Base-by-base conservation (phyloP, 1,140 invertebrate species). In the Heterodera schachtii region DNA sequence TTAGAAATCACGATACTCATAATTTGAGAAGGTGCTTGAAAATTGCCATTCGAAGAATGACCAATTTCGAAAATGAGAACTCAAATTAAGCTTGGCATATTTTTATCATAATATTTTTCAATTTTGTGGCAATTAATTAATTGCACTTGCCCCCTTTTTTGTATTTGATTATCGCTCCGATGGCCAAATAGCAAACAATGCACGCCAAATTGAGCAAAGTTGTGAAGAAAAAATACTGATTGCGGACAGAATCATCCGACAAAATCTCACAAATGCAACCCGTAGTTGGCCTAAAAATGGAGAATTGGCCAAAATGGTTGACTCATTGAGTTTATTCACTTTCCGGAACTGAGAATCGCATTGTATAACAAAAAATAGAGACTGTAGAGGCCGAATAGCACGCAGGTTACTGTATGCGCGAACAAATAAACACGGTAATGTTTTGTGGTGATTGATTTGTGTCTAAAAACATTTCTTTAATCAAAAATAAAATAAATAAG, bases 321-420 rank as follows among this genome's bases (percentile, higher is more conserved):
- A 31, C 19, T 4, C 41, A 21, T 2, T 78, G 60, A 21, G 8
- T n/a, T 13, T 11, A 6, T 11, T 75, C 31, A 78, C 76, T 69
- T 78, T 13, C 67, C 67, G 19, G 76, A 41, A n/a, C 64, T 78
- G 11, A 41, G 41, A 21, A 78, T 41, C 7, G 44, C 60, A 78
- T 31, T 69, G 11, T 9, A 11, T 13, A 69, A 43, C n/a, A 66
- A 11, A 66, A 19, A 78, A 43, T 21, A 78, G 4, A 78, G 19
- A 8, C 76, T 69, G 46, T 78, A 78, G 46, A 78, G 8, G 67
- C 76, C 76, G 67, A 64, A 78, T 8, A 78, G 52, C 41, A n/a
- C 9, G 46, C 57, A 78, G n/a, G 64, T n/a, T 19, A 78, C 21
- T 3, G 76, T 78, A n/a, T 78, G n/a, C 3, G 11, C 1, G 67